These are phyloP conservation scores for Pogonomyrmex californicus DNA, from an alignment of 1,140 invertebrate species.

Conservation along the genomic window DNA sequence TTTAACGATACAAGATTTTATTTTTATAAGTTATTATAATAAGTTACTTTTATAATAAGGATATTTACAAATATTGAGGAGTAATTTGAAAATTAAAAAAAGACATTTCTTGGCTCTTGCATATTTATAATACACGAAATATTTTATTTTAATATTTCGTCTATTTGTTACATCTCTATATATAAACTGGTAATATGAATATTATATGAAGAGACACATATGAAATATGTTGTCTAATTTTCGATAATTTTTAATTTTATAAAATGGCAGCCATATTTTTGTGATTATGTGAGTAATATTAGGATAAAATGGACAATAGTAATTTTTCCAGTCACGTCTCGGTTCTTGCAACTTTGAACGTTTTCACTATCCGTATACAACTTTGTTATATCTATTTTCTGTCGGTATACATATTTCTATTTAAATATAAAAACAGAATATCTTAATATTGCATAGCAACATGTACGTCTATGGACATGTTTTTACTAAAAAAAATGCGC, in stretches of 20 bases:
- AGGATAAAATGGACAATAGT: conserved; percentile 26
- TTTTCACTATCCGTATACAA: conserved; percentile 21
- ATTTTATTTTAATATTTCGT: conserved; percentile 58
- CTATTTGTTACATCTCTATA: conserved; percentile 11
- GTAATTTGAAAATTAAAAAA: conserved; percentile 29
- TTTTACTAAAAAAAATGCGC: background rate
- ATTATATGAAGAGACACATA: conserved; percentile 22
- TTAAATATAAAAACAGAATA: conserved; percentile 32
- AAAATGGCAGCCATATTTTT: conserved; percentile 63
- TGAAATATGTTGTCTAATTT: background rate
- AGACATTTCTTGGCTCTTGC: background rate
- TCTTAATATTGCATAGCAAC: conserved; percentile 34
- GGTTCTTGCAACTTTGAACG: conserved; percentile 4
- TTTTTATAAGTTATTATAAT: conserved; percentile 11
- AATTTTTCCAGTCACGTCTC: conserved; percentile 15
- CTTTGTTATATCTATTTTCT: conserved; percentile 11
- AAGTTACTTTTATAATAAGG: conserved; percentile 2
- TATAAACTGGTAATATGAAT: conserved; percentile 47
- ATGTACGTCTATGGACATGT: background rate
- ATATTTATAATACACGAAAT: conserved; percentile 49
- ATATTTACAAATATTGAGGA: conserved; percentile 25
- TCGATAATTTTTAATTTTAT: conserved; percentile 53
- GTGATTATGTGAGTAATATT: conserved; percentile 44
- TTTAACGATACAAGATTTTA: conserved; percentile 8
- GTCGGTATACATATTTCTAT: background rate